Evolutionary conservation across 2,797 vertebrate species (phyloP).

Genomic region (Sebastes trivittatus): DNA sequence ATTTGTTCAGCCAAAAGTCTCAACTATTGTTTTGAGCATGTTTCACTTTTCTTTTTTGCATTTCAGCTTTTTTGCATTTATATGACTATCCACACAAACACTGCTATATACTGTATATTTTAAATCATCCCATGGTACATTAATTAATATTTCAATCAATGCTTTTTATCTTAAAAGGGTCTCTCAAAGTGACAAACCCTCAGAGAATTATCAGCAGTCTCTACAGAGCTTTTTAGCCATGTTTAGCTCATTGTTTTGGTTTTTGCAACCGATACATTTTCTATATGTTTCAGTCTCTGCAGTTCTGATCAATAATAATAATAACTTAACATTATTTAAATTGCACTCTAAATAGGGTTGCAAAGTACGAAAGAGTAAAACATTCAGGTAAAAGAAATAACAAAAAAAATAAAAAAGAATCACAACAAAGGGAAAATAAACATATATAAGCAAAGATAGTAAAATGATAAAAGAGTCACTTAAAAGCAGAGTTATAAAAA

Average conservation of each 20-base stretch:
- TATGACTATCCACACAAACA: background rate
- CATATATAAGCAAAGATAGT: background rate
- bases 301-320: background rate
- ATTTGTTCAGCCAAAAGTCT: background rate
- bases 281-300: background rate
- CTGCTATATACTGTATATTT: background rate
- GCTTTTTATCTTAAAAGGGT: background rate
- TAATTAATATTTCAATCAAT: background rate
- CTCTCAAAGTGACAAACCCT: background rate
- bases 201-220: background rate
- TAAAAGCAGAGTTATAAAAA: background rate
- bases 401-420: background rate
- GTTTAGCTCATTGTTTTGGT: background rate
- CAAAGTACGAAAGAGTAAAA: background rate
- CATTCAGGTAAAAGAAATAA: background rate
- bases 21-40: background rate
- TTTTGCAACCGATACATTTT: background rate
- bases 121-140: background rate
- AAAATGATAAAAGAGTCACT: background rate
- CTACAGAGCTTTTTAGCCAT: background rate
- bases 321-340: too few relatives aligned
- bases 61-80: background rate
- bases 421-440: background rate
- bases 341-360: background rate
- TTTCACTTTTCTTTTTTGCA: background rate